Evolutionary conservation across 2,797 vertebrate species (phyloP).

Genomic region (Potorous gilbertii): DNA sequence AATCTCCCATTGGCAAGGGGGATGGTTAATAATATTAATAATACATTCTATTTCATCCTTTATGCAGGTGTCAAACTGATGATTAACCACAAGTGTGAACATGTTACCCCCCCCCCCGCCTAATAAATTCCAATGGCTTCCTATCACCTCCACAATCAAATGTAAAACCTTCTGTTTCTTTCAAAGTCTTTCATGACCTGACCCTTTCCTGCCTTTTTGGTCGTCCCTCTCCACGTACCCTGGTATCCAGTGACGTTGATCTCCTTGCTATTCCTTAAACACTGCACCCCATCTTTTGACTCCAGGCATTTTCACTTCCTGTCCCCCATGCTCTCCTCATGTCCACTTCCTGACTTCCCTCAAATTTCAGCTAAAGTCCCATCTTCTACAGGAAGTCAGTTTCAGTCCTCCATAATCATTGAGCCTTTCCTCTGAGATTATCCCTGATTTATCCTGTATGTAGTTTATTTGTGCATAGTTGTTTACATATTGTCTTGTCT

Average conservation of each 20-base stretch:
- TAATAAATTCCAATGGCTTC: neutral
- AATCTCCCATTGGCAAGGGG: neutral
- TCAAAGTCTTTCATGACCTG: neutral
- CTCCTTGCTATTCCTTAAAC: neutral
- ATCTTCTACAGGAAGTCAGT: neutral
- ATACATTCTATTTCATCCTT: neutral
- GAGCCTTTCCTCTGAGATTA: neutral
- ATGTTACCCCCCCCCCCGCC: neutral
- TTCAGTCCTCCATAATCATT: neutral
- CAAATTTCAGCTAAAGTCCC: neutral
- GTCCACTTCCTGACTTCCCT: neutral
- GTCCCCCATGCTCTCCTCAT: neutral
- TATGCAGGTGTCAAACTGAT: neutral
- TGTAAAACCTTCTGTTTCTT: neutral
- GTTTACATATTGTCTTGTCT: neutral
- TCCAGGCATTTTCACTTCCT: neutral
- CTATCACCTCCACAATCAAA: neutral
- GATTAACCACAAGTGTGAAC: neutral
- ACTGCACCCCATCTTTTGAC: neutral
- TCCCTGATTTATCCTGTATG: neutral
- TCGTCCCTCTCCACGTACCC: neutral
- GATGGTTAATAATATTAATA: neutral
- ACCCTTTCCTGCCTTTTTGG: neutral
- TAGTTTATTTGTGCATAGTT: neutral
- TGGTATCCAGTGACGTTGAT: neutral